Conservation (phyloP, 2,797 vertebrate genomes). For the Catharus ustulatus region DNA sequence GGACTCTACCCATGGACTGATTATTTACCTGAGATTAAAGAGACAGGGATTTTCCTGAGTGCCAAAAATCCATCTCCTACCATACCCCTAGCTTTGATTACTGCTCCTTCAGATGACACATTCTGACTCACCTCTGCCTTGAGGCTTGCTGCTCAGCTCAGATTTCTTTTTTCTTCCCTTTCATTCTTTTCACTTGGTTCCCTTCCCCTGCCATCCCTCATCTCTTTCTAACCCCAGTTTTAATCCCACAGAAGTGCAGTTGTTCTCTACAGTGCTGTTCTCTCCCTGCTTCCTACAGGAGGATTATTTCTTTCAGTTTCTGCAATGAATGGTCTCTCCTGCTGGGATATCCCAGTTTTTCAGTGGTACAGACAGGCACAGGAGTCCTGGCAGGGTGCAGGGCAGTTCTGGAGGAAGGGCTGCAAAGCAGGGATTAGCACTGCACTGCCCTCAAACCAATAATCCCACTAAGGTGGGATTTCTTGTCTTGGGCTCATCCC, state of each 20-base stretch:
- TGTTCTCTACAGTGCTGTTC: background rate
- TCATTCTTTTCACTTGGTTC: background rate
- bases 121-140: background rate
- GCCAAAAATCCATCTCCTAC: background rate
- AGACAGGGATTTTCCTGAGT: background rate
- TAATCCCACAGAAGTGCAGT: background rate
- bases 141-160: background rate
- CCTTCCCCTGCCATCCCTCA: background rate
- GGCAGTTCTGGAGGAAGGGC: background rate
- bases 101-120: background rate
- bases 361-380: background rate
- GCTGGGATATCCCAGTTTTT: background rate
- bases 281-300: background rate
- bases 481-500: background rate
- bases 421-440: background rate
- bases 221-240: background rate
- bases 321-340: background rate
- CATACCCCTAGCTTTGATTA: background rate
- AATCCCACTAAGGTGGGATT: background rate
- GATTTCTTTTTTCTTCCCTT: background rate
- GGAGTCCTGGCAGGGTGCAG: background rate
- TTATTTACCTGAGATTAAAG: background rate
- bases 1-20: background rate
- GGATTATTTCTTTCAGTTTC: background rate
- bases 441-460: background rate